These are phyloP conservation scores for Phenganax marumi DNA, from an alignment of 92 coral and sea anemone genomes.

Conservation along the genomic window DNA sequence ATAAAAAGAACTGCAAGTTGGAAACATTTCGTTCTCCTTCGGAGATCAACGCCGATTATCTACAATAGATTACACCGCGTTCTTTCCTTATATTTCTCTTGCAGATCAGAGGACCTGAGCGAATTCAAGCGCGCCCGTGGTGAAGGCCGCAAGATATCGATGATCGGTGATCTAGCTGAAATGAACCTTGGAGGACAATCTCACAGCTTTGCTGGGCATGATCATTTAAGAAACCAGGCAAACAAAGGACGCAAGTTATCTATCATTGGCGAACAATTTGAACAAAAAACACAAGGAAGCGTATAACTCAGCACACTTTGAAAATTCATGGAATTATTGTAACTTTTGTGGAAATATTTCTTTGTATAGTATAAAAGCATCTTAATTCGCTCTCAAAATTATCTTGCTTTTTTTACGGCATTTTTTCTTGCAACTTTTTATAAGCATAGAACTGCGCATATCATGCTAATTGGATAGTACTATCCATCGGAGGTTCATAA, in stretches of 20 bases:
- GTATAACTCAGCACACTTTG: background rate
- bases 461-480: no score
- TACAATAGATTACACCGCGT: background rate
- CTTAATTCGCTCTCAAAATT: background rate
- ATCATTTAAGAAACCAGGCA: background rate
- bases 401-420: background rate
- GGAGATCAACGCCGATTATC: no score
- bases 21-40: no score
- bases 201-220: no score
- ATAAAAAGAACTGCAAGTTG: no score
- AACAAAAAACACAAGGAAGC: conserved; percentile 26
- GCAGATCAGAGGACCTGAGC: background rate
- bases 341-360: background rate
- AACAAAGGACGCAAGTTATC: conserved; percentile 63
- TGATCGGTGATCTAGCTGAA: conserved; percentile 7
- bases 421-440: no score
- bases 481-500: no score
- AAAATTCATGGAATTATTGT: conserved; percentile 15
- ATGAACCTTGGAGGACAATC: no score
- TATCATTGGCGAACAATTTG: conserved; percentile 64
- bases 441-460: no score
- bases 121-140: conserved; percentile 2
- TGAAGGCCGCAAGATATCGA: conserved; percentile 1
- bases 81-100: background rate
- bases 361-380: background rate